A percentile compares a stretch with the other conserved stretches of the same genome.
These are phyloP conservation scores for Heliocidaris tuberculata DNA, from an alignment of 35 echinoderm and acorn worm species.

Conservation along the genomic window DNA sequence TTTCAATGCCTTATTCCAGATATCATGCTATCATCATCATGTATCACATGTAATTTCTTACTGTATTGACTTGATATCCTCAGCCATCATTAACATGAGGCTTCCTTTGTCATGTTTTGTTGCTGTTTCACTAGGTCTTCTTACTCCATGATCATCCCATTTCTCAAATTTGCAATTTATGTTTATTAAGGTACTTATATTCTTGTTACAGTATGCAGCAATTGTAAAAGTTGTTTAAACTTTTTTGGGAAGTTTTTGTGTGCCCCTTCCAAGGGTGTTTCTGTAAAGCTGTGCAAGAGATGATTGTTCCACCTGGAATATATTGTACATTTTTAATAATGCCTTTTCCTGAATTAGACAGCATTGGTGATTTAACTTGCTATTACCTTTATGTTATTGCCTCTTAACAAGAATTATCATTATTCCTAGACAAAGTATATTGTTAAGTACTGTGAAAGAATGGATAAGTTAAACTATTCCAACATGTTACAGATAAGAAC, in stretches of 20 bases:
- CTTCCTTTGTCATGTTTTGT: background rate
- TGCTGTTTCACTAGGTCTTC: too few species aligned
- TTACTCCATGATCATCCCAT: too few species aligned
- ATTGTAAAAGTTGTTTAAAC: too few species aligned
- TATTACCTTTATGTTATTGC: background rate
- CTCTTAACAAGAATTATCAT: background rate
- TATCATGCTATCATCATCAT: background rate
- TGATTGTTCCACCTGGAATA: background rate
- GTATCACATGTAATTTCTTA: background rate
- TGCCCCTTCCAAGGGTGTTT: background rate
- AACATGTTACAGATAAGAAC: too few species aligned
- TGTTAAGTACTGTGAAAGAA: too few species aligned
- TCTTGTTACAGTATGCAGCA: too few species aligned
- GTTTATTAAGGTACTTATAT: too few species aligned
- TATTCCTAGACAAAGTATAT: background rate
- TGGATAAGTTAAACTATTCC: too few species aligned
- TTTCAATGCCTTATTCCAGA: background rate
- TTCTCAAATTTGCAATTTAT: too few species aligned
- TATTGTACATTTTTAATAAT: too few species aligned
- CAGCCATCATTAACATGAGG: background rate
- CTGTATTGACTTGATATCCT: background rate
- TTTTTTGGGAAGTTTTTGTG: background rate
- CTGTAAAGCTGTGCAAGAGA: background rate
- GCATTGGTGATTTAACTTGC: background rate
- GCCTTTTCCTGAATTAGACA: background rate